phyloP scores from a whole-genome alignment of 1,140 invertebrate genomes.

The Polypedilum pembai region DNA sequence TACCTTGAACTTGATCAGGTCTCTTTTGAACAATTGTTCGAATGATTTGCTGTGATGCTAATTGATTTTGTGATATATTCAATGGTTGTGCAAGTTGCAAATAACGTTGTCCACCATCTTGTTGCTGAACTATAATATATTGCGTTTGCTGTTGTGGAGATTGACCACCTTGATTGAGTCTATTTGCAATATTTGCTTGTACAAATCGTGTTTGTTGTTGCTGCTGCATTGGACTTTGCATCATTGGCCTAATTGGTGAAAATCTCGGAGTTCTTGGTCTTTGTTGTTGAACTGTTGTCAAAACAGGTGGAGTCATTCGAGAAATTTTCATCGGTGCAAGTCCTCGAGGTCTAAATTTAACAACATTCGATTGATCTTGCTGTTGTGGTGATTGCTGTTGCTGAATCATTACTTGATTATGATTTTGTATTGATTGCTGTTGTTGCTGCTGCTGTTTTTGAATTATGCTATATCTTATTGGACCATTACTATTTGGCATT shows the following conservation, averaged over 20 bases:
- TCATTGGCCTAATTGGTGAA: not conserved
- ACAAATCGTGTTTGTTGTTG: not conserved
- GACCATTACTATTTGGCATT: not conserved
- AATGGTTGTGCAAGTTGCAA: not conserved
- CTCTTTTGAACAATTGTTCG: not conserved
- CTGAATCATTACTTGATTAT: not conserved
- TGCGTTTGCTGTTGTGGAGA: not conserved
- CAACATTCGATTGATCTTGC: slow-evolving; percentile 31
- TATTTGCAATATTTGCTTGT: not conserved
- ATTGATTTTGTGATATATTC: not conserved
- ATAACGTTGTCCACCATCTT: not conserved
- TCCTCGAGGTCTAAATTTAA: too few relatives aligned
- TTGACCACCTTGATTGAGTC: not conserved
- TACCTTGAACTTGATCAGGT: not conserved
- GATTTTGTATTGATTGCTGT: not conserved
- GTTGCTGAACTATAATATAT: not conserved
- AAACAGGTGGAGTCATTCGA: too few relatives aligned
- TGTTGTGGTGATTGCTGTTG: not conserved
- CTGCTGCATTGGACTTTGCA: not conserved
- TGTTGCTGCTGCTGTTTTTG: not conserved
- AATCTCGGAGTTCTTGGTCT: slow-evolving; percentile 31
- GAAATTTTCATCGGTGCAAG: too few relatives aligned
- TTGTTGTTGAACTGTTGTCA: too few relatives aligned
- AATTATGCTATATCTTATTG: not conserved
- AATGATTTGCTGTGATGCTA: not conserved